Percentiles rank a stretch among this genome's conserved stretches.
Evolutionary conservation across 2,113 vertebrate species (phyloP).

Genomic region (Pomatostomus ruficeps): DNA sequence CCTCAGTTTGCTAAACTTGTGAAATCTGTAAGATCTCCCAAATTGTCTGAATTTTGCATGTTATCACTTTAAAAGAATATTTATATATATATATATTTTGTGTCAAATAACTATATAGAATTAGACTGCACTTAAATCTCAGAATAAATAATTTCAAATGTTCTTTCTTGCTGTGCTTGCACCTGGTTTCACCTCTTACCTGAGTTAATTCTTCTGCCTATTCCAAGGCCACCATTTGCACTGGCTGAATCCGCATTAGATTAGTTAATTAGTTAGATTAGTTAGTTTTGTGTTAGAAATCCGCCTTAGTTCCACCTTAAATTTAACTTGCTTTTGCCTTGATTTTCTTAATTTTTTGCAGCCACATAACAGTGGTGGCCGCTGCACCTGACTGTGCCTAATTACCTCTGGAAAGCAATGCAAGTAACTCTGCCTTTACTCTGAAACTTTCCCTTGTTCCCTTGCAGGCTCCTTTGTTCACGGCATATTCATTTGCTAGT

Average conservation of each 20-base stretch:
- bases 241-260: not conserved
- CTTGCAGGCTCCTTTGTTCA: conserved; percentile 44
- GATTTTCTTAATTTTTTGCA: conserved; percentile 40
- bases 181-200: not conserved
- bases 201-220: not conserved
- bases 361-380: conserved; percentile 9
- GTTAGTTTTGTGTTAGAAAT: not conserved
- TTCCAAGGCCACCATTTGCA: not conserved
- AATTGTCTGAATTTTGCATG: not conserved
- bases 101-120: not conserved
- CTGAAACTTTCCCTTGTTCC: conserved; percentile 65
- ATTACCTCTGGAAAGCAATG: conserved; percentile 50
- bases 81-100: not conserved
- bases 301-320: conserved; percentile 47
- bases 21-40: not conserved
- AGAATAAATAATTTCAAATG: not conserved
- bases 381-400: conserved; percentile 60
- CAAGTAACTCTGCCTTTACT: conserved; percentile 14
- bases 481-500: conserved; percentile 35
- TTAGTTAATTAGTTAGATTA: no score
- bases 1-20: not conserved
- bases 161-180: not conserved
- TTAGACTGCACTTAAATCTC: not conserved
- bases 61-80: not conserved
- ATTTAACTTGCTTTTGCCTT: conserved; percentile 53